phyloP scores from a whole-genome alignment of 2,113 vertebrate species.

The Aspiorhynchus laticeps region DNA sequence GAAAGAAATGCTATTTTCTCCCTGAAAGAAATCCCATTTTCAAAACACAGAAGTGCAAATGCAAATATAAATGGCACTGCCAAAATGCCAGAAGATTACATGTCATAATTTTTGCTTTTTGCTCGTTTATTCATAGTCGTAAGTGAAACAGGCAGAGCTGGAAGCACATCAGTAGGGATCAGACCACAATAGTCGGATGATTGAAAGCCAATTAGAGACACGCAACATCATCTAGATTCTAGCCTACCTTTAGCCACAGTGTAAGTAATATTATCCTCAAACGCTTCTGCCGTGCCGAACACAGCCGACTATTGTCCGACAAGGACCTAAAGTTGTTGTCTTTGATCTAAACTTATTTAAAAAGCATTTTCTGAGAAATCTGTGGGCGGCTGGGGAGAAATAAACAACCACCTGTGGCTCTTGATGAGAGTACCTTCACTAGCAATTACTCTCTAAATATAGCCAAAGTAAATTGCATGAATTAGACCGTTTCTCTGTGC shows the following conservation, averaged over 20 bases:
- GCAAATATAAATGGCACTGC: slow-evolving; percentile 21
- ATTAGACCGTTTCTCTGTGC: background rate
- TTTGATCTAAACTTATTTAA: background rate
- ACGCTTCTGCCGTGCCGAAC: background rate
- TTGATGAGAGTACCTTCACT: slow-evolving; percentile 15
- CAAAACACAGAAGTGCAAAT: slow-evolving; percentile 35
- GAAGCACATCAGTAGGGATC: slow-evolving; percentile 29
- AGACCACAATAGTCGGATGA: slow-evolving; percentile 28
- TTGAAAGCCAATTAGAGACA: slow-evolving; percentile 41
- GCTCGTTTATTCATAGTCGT: slow-evolving; percentile 29
- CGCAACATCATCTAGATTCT: background rate
- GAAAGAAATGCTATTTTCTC: slow-evolving; percentile 37
- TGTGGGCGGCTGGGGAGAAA: background rate
- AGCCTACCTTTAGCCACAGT: background rate
- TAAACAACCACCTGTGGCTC: slow-evolving; percentile 24
- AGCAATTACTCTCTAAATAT: slow-evolving; percentile 30
- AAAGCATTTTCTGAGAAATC: background rate
- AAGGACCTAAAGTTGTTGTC: background rate
- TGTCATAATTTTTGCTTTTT: slow-evolving; percentile 25
- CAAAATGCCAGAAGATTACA: slow-evolving; percentile 24
- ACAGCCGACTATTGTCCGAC: background rate
- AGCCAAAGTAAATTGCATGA: background rate
- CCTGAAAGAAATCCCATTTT: slow-evolving; percentile 43
- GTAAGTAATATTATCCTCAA: background rate
- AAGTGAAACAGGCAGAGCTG: slow-evolving; percentile 28